Conservation (phyloP, 2,113 vertebrate species). For the Grantiella picta region DNA sequence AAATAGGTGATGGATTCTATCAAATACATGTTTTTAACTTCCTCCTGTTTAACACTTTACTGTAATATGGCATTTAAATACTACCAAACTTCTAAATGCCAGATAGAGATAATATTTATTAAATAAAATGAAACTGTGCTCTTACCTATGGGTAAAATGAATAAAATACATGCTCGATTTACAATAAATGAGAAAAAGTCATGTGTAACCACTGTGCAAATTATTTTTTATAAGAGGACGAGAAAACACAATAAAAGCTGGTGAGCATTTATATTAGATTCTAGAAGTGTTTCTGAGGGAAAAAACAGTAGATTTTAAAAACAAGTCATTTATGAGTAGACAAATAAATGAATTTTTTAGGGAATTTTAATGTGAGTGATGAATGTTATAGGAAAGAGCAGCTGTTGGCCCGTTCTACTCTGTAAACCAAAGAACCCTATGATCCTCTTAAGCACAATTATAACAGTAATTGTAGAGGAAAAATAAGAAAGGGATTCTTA, state of each 20-base stretch:
- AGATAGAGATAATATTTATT: conserved; percentile 47
- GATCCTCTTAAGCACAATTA: not conserved
- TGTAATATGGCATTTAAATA: conserved; percentile 44
- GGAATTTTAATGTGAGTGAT: conserved; percentile 6
- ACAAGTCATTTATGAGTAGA: not conserved
- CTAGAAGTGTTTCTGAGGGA: conserved; percentile 14
- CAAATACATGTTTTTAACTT: not conserved
- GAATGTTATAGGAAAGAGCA: not conserved
- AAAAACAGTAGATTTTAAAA: conserved; percentile 21
- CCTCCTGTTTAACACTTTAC: conserved; percentile 17
- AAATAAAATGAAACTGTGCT: conserved; percentile 37
- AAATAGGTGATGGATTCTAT: not conserved
- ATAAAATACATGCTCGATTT: conserved; percentile 52
- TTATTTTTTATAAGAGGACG: conserved; percentile 40
- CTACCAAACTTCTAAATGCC: conserved; percentile 20
- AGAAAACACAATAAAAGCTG: conserved; percentile 34
- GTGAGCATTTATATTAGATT: conserved; percentile 27
- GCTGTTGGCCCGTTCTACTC: not conserved
- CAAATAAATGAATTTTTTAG: conserved; percentile 34
- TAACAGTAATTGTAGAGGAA: not conserved
- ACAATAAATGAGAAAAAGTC: conserved; percentile 65
- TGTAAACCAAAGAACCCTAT: not conserved
- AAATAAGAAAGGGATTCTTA: not conserved
- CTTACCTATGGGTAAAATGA: conserved; percentile 39
- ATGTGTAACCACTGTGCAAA: conserved; percentile 41